Evolutionary conservation across 2,888 invertebrate species (phyloP).

Genomic region (Carcina quercana): DNA sequence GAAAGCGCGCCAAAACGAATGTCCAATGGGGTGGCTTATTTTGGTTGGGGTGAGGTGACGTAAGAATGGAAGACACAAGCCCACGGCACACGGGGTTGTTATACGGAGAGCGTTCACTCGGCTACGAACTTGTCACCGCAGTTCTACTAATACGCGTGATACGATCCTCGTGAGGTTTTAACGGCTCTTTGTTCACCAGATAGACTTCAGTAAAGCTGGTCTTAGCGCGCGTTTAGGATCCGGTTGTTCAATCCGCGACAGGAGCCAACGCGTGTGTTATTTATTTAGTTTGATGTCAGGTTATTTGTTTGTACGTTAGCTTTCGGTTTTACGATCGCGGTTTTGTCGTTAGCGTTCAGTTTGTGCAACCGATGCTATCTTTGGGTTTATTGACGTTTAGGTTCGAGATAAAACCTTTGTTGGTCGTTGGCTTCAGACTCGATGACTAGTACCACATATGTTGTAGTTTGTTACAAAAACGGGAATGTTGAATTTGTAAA

Average conservation of each 20-base stretch:
- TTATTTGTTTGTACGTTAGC: conserved; percentile 32
- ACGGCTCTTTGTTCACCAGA: conserved; percentile 62
- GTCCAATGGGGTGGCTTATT: conserved; percentile 40
- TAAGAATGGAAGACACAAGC: conserved; percentile 47
- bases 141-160: conserved; percentile 44
- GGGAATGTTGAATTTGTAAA: too few species aligned
- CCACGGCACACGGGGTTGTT: conserved; percentile 63
- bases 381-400: conserved; percentile 62
- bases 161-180: conserved; percentile 37
- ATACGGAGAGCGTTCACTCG: conserved; percentile 65
- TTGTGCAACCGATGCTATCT: conserved; percentile 67
- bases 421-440: too few species aligned
- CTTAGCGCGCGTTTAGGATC: conserved; percentile 50
- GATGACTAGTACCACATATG: too few species aligned
- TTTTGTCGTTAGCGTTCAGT: conserved; percentile 55
- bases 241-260: conserved; percentile 43
- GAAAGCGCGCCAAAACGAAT: conserved; percentile 71
- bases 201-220: conserved; percentile 47
- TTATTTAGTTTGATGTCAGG: conserved; percentile 60
- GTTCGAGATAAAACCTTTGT: conserved; percentile 62
- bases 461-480: too few species aligned
- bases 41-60: conserved; percentile 71
- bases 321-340: conserved; percentile 55
- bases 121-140: conserved; percentile 51
- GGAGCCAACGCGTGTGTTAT: conserved; percentile 60